Base-by-base conservation (phyloP, 2,113 vertebrate genomes). In the Menura novaehollandiae region DNA sequence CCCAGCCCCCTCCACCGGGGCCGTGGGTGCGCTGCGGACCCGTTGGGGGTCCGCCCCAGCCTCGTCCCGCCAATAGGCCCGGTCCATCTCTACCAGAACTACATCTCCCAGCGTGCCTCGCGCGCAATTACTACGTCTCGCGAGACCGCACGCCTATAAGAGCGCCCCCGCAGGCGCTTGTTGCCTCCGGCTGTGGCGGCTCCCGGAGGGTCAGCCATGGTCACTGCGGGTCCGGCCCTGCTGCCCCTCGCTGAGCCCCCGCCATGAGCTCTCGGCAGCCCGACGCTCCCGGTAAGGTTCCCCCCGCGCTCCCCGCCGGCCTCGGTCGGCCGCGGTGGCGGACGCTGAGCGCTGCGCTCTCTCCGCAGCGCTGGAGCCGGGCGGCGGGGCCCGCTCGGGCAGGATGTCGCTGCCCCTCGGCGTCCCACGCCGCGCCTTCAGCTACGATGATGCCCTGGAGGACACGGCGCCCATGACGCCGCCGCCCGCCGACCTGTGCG, bases 391-490 rank as follows among this genome's bases (percentile, higher is more conserved):
- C 72, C 90, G 98, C 59, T 96, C 98, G 43, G 96, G 83, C n/a
- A 97, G 97, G 93, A 97, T 99, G 87, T 98, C 99, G 46, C 97
- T 98, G 94, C 98, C 99, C 13, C 79, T 99, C 33, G 98, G 98
- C 78, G 98, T 99, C 85, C 95, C 91, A 21, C 98, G 99, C 28
- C 98, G 95, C 87, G 98, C 98, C 78, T 98, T 99, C 96, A 99
- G 98, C 97, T 99, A 99, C 88, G 99, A 99, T 33, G 99, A 99
- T 69, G 98, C 96, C 71, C 98, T 99, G 58, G 98, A 99, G 95
- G 98, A 98, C 95, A 97, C 98, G 21, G 86, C 97, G 11, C 98
- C 98, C 75, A 98, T 99, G 98, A 98, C 98, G 41, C 99, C 99
- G 43, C 99, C 99, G 32, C 98, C 99, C 37, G 69, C 98, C 13